Evolutionary conservation across 2,113 vertebrate species (phyloP).

Genomic region (Menura novaehollandiae): DNA sequence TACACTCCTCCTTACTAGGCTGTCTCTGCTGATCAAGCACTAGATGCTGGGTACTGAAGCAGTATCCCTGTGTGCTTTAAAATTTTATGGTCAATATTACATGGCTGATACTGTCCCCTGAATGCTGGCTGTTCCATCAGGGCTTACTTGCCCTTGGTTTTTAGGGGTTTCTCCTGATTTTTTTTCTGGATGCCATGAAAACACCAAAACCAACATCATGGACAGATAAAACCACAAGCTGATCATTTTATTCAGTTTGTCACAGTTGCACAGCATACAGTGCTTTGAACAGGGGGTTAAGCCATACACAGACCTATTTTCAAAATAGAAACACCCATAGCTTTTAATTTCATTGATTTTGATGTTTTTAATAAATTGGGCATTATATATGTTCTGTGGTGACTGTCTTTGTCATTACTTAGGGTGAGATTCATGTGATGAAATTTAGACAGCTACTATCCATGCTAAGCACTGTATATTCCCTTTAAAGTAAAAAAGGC

Average conservation of each 20-base stretch:
- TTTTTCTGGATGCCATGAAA: background rate
- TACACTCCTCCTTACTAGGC: background rate
- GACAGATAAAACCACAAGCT: background rate
- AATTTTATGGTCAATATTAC: background rate
- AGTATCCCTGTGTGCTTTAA: background rate
- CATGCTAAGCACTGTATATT: background rate
- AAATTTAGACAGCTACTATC: background rate
- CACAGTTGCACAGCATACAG: no score
- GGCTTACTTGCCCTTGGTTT: background rate
- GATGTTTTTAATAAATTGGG: background rate
- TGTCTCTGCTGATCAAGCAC: background rate
- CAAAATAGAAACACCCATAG: background rate
- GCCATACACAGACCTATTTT: background rate
- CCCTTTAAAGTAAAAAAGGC: background rate
- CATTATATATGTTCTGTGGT: background rate
- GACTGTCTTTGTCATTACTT: background rate
- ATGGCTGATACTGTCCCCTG: background rate
- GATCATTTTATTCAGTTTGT: background rate
- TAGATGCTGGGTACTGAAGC: background rate
- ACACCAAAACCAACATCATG: background rate
- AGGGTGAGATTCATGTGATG: background rate
- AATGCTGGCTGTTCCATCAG: background rate
- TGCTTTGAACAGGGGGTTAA: background rate
- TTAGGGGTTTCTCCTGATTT: background rate
- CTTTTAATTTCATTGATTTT: background rate